A percentile compares a stretch with the other conserved stretches of the same genome.
These are phyloP conservation scores for Bolinopsis microptera DNA, from an alignment of 37 sponge, comb jelly and placozoan species.

Conservation along the genomic window DNA sequence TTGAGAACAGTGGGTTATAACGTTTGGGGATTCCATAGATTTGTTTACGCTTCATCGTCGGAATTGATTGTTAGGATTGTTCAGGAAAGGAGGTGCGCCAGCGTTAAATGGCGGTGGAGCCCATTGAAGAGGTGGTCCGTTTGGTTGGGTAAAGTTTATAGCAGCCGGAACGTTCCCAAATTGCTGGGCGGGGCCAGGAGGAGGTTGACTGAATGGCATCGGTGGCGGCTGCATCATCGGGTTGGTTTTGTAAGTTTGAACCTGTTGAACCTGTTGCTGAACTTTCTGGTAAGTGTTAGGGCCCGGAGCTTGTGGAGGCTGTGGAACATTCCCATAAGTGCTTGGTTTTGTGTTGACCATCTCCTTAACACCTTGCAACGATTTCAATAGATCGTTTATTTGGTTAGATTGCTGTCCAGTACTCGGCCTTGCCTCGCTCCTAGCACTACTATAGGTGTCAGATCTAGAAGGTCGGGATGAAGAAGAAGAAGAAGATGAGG, in stretches of 20 bases:
- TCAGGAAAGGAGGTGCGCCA: neutral
- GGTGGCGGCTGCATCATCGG: slow-evolving; percentile 3
- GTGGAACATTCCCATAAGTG: neutral
- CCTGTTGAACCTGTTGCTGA: neutral
- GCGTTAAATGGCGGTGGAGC: neutral
- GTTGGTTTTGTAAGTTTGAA: slow-evolving; percentile 16
- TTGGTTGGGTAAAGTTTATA: neutral
- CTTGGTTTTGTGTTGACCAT: slow-evolving; percentile 52
- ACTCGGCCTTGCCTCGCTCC: neutral
- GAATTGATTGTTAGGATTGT: slow-evolving; percentile 52
- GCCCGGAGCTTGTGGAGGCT: neutral
- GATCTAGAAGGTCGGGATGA: slow-evolving; percentile 16
- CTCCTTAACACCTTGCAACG: slow-evolving; percentile 55
- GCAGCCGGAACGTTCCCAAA: neutral
- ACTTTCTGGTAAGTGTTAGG: slow-evolving; percentile 1
- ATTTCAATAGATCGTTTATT: slow-evolving; percentile 50
- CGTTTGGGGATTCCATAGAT: too few species aligned
- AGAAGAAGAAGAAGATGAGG: neutral
- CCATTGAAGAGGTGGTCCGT: slow-evolving; percentile 41
- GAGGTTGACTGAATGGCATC: neutral
- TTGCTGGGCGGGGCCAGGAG: neutral
- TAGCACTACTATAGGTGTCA: slow-evolving; percentile 23
- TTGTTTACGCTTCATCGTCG: slow-evolving; percentile 20
- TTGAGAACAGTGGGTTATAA: too few species aligned
- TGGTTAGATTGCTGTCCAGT: slow-evolving; percentile 40